Evolutionary conservation across 2,888 invertebrate species (phyloP).

Genomic region (Philhelius pedissequus): DNA sequence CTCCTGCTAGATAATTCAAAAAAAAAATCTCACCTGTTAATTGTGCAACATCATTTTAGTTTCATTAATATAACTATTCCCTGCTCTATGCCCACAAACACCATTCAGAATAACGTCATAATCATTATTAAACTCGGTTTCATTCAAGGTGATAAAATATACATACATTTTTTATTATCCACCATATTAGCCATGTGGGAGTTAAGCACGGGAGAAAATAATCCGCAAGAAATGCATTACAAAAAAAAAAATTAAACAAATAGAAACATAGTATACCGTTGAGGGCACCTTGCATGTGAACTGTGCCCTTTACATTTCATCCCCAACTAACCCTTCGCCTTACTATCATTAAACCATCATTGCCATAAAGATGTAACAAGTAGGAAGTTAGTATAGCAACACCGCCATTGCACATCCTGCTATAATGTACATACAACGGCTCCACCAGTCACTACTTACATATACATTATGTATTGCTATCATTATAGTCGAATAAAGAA

Average conservation of each 20-base stretch:
- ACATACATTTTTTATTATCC: slow-evolving; percentile 44
- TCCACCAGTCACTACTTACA: not conserved
- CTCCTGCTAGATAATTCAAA: too few relatives aligned
- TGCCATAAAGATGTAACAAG: slow-evolving; percentile 45
- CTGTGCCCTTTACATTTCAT: not conserved
- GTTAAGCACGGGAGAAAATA: slow-evolving; percentile 29
- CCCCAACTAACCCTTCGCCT: not conserved
- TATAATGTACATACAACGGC: not conserved
- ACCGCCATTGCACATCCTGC: slow-evolving; percentile 24
- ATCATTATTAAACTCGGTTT: slow-evolving; percentile 33
- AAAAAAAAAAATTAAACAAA: not conserved
- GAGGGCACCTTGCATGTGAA: not conserved
- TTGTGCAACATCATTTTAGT: not conserved
- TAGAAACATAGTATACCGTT: not conserved
- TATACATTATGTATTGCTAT: slow-evolving; percentile 10
- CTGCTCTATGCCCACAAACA: not conserved
- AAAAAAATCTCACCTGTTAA: not conserved
- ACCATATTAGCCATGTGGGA: slow-evolving; percentile 49
- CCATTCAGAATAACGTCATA: not conserved
- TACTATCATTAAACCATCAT: slow-evolving; percentile 6
- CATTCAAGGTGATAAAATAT: slow-evolving; percentile 35
- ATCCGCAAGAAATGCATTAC: not conserved
- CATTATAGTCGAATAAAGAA: not conserved
- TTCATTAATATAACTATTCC: not conserved
- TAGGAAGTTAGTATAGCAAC: slow-evolving; percentile 5